phyloP scores from a whole-genome alignment of 2,113 vertebrate species.

The Noctilio leporinus region DNA sequence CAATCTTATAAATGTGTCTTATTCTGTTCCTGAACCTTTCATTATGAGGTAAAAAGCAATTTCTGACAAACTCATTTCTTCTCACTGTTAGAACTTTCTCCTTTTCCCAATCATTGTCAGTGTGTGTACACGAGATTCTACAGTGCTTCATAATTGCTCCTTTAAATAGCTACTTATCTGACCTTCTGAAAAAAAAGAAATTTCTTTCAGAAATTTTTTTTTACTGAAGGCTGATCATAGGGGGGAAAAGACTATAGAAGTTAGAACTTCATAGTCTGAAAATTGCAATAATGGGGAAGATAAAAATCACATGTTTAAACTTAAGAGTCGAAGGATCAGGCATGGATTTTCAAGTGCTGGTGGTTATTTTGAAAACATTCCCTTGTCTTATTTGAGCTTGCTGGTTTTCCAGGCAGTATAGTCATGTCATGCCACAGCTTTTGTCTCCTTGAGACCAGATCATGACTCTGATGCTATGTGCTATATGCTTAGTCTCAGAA shows the following conservation, averaged over 20 bases:
- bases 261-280: neutral
- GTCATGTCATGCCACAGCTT: neutral
- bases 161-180: slow-evolving; percentile 44
- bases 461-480: neutral
- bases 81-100: neutral
- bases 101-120: neutral
- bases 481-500: neutral
- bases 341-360: neutral
- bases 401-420: neutral
- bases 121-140: neutral
- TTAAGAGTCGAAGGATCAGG: neutral
- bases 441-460: neutral
- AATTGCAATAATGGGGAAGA: neutral
- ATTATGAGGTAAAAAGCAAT: neutral
- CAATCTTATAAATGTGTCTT: neutral
- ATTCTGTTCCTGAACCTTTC: neutral
- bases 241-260: neutral
- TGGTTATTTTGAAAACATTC: neutral
- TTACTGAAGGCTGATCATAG: neutral
- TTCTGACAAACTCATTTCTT: neutral
- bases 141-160: neutral
- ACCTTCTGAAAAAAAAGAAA: neutral
- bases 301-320: neutral
- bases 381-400: neutral
- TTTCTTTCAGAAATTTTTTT: slow-evolving; percentile 33